Conservation (phyloP, 64 coral and sea anemone species). For the Dendrophyllia cribrosa region DNA sequence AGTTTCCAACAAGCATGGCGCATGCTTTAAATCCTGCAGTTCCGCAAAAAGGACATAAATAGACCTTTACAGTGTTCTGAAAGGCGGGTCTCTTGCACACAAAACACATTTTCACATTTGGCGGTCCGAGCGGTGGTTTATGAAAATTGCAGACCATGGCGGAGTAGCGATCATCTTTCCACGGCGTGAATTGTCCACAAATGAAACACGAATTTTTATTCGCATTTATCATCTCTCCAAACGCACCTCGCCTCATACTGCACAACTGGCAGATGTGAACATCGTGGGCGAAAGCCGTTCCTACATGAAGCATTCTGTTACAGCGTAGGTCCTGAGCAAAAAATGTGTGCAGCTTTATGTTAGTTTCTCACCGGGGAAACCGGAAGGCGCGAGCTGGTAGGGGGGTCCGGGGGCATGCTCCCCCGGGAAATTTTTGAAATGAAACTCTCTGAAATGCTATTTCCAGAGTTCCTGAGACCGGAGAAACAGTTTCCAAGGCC, state of each 20-base stretch:
- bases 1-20: slow-evolving; percentile 26
- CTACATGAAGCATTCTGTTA: slow-evolving; percentile 21
- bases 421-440: too few relatives aligned
- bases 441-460: too few relatives aligned
- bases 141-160: slow-evolving; percentile 72
- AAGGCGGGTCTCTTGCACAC: slow-evolving; percentile 57
- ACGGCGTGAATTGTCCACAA: slow-evolving; percentile 57
- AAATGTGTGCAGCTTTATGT: background rate
- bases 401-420: too few relatives aligned
- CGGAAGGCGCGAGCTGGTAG: too few relatives aligned
- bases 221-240: slow-evolving; percentile 59
- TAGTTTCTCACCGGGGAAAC: background rate
- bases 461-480: too few relatives aligned
- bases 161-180: slow-evolving; percentile 33
- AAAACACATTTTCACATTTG: slow-evolving; percentile 71
- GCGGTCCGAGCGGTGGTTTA: slow-evolving; percentile 47
- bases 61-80: slow-evolving; percentile 32
- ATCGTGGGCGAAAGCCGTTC: slow-evolving; percentile 31
- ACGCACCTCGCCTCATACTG: slow-evolving; percentile 37
- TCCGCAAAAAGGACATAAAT: slow-evolving; percentile 62
- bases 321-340: slow-evolving; percentile 62
- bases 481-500: too few relatives aligned
- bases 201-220: slow-evolving; percentile 80
- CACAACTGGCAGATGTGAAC: slow-evolving; percentile 82
- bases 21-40: slow-evolving; percentile 26